phyloP scores from a whole-genome alignment of 2,888 invertebrate species.

The Sinotaia quadrata region DNA sequence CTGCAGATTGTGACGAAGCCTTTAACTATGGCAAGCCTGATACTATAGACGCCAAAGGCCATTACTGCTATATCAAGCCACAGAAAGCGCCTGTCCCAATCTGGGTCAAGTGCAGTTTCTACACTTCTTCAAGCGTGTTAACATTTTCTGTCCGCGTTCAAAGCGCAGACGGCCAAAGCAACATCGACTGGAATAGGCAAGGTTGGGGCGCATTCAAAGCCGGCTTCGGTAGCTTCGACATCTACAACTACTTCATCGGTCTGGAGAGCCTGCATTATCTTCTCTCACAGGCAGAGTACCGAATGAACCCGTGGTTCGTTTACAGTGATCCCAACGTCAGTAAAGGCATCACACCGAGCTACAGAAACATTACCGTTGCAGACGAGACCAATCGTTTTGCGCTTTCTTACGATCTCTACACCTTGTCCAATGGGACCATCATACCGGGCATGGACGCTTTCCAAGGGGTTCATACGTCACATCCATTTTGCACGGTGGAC shows the following conservation, averaged over 20 bases:
- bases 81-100: too few species aligned
- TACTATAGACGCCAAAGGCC: too few species aligned
- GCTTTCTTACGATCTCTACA: not conserved
- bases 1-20: too few species aligned
- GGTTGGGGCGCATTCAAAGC: not conserved
- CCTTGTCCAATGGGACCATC: not conserved
- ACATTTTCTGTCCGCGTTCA: not conserved
- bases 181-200: not conserved
- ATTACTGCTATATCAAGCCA: too few species aligned
- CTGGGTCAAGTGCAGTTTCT: too few species aligned
- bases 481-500: slow-evolving; percentile 3
- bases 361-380: not conserved
- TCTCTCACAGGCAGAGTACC: not conserved
- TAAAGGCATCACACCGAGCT: not conserved
- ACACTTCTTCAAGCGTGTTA: too few species aligned
- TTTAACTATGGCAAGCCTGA: too few species aligned
- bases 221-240: not conserved
- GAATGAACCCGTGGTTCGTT: not conserved
- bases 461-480: not conserved
- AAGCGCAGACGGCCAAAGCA: not conserved
- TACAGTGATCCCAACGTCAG: not conserved
- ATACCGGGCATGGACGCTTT: not conserved
- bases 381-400: not conserved
- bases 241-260: not conserved
- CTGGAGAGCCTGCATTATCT: not conserved